These are phyloP conservation scores for Muntiacus muntjak DNA, from an alignment of 2,113 vertebrate species.

Conservation along the genomic window DNA sequence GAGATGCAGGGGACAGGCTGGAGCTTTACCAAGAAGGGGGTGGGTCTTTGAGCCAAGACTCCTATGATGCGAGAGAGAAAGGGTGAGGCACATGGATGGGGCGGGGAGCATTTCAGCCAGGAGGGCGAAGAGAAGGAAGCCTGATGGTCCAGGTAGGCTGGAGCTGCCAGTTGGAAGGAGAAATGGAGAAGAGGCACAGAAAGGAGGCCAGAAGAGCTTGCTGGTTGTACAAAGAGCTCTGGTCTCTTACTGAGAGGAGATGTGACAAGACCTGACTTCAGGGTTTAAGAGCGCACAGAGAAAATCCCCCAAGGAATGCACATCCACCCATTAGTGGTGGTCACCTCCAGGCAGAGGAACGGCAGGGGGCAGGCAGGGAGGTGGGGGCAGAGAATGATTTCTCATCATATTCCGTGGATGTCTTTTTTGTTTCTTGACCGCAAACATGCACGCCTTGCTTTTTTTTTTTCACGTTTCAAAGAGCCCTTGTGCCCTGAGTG, in stretches of 20 bases:
- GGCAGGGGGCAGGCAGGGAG: not conserved
- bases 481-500: not conserved
- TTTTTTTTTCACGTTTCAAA: not conserved
- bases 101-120: not conserved
- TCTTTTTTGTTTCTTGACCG: not conserved
- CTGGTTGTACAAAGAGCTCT: not conserved
- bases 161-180: not conserved
- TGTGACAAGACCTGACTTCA: not conserved
- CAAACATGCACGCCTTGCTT: not conserved
- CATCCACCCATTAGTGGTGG: too few relatives aligned
- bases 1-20: not conserved
- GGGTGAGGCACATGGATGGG: accelerated
- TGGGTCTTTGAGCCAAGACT: not conserved
- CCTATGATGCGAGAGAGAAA: not conserved
- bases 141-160: not conserved
- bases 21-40: not conserved
- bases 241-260: not conserved
- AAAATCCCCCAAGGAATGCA: not conserved
- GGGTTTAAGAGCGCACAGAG: not conserved
- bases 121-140: not conserved
- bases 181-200: not conserved
- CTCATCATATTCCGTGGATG: not conserved
- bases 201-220: not conserved
- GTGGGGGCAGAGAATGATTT: not conserved
- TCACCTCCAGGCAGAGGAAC: not conserved